Base-by-base conservation (phyloP, 2,888 invertebrate species). In the Cheilosia vulpina region DNA sequence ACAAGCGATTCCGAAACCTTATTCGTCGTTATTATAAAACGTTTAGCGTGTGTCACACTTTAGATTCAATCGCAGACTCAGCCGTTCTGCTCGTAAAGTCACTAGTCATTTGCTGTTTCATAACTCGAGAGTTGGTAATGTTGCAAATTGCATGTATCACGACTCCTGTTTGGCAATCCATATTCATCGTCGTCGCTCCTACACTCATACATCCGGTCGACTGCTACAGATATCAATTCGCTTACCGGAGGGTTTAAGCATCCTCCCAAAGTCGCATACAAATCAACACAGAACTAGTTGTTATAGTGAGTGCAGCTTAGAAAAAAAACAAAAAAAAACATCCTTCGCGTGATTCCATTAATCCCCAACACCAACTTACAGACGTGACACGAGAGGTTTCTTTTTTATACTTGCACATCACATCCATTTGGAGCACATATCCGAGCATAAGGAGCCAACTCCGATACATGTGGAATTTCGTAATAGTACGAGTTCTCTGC, bases 131-230 rank as follows among this genome's bases (percentile, higher is more conserved):
- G 62, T 52, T 62, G 15, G 69, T 68, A 57, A 50, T 87, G 82
- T 88, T 88, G 87, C 88, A 87, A 87, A 88, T 87, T 88, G 88
- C 88, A 87, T 88, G 87, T 77, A 80, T 88, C 88, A 88, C 88
- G 88, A 88, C 82, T 85, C 79, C 87, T 81, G 78, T 87, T 78
- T 63, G 62, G 71, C 21, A 77, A 72, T 71, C 53, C 57, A 55
- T 69, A 24, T 47, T 17, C 27, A 19, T 38, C 15, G 21, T 50
- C 47, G 1, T 31, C 60, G 50, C 58, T 27, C n/a, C 65, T 24
- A 7, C 5, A 2, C 21, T 52, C 55, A 57, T 65, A 62, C 77
- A 87, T 75, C 75, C 79, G 66, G 60, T 66, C 11, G 24, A 58
- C 34, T 47, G 81, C 45, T 45, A 58, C 63, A 66, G 50, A 71